Conservation (phyloP, 2,888 invertebrate species). For the Diaphora mendica region DNA sequence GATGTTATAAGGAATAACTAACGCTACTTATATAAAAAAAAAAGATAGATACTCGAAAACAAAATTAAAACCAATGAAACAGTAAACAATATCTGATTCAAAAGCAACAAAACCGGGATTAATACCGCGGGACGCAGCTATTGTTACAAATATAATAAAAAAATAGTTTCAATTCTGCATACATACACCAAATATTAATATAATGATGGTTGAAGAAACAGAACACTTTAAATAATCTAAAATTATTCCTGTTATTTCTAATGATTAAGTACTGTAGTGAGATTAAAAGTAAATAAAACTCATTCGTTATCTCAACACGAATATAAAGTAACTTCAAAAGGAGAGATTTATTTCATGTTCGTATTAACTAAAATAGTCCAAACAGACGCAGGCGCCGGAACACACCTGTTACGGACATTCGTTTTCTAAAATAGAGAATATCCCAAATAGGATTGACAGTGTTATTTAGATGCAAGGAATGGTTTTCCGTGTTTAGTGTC, state of each 20-base stretch:
- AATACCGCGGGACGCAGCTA: no score
- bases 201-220: background rate
- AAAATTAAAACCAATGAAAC: no score
- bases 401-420: constrained; percentile 74
- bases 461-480: constrained; percentile 64
- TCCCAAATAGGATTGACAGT: constrained; percentile 69
- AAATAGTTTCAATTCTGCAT: background rate
- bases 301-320: constrained; percentile 72
- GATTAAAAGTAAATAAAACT: constrained; percentile 60
- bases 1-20: no score
- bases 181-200: background rate
- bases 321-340: constrained; percentile 73
- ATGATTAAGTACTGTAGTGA: constrained; percentile 37
- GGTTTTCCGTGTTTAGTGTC: constrained; percentile 38
- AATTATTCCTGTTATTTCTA: constrained; percentile 35
- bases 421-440: constrained; percentile 72
- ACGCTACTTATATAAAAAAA: no score
- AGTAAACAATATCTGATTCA: no score
- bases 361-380: constrained; percentile 49
- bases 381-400: constrained; percentile 59
- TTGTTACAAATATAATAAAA: background rate
- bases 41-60: no score
- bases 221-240: constrained; percentile 27
- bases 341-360: constrained; percentile 70
- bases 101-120: no score